A percentile compares a stretch with the other conserved stretches of the same genome.
Evolutionary conservation across 2,797 vertebrate species (phyloP).

Genomic region (Acestrorhynchus altus): DNA sequence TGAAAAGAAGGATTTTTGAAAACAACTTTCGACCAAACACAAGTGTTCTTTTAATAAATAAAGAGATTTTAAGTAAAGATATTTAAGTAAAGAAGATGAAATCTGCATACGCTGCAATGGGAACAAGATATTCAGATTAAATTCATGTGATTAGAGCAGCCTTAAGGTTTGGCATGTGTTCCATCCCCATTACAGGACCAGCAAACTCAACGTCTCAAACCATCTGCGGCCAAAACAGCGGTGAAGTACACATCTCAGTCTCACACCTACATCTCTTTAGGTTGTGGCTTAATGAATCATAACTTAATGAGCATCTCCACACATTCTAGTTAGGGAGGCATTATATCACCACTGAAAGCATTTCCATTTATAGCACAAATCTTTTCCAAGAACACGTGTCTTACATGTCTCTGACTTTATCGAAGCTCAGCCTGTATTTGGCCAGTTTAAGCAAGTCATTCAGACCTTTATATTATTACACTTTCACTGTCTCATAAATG

Average conservation of each 20-base stretch:
- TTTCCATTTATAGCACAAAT: conserved; percentile 7
- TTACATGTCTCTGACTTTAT: too few species aligned
- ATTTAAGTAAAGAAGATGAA: not conserved
- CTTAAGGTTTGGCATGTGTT: conserved; percentile 38
- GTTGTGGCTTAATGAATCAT: conserved; percentile 19
- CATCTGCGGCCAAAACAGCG: conserved; percentile 44
- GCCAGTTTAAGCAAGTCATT: too few species aligned
- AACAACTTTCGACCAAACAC: not conserved
- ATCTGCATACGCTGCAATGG: not conserved
- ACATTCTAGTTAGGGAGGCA: conserved; percentile 8
- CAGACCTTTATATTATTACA: too few species aligned
- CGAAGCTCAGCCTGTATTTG: too few species aligned
- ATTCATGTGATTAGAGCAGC: conserved; percentile 11
- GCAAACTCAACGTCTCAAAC: conserved; percentile 33
- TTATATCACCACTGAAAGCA: conserved; percentile 2
- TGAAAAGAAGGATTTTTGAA: too few species aligned
- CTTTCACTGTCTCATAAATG: too few species aligned
- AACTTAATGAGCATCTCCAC: conserved; percentile 1
- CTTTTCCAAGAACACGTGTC: not conserved
- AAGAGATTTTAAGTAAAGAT: not conserved
- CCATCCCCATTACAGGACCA: conserved; percentile 48
- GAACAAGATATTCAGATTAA: not conserved
- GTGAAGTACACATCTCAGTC: not conserved
- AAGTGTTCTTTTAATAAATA: not conserved
- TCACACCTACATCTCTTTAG: not conserved